Evolutionary conservation across 92 coral and sea anemone genomes (phyloP), one percentile per base, ranked within the genome.

Genomic region (Nematostella vectensis): DNA sequence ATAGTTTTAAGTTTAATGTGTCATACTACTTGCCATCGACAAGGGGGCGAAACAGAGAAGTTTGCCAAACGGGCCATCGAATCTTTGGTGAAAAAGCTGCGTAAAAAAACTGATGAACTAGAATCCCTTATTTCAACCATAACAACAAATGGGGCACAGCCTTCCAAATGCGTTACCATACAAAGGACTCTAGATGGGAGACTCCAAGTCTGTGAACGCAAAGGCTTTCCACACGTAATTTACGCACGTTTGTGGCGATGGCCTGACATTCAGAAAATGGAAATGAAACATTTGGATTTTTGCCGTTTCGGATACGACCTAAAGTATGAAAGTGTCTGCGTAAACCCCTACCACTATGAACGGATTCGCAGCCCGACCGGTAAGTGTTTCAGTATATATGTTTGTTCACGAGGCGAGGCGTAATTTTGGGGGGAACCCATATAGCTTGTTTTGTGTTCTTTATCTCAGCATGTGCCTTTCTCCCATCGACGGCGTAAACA

Each of bases 211-310:
- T 93, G 99, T 56, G 99, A 93, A 51, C 96, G 99, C 68, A 93
- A 93, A 63, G 99, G 99, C 58, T 93, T 93, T 79, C 99, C 99
- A 75, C 99, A 93, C 79, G 99, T 93, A 60, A 93, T 93, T 51
- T 93, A 93, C 83, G 95, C 99, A 39, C 84, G 96, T 15, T 72
- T 93, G 21, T 93, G 99, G 99, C 96, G 99, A 55, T 93, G 99
- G 99, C 99, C 99, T 49, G 99, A 93, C 71, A 93, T 93, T 63
- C 99, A 93, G 70, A 93, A 93, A 67, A 93, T 93, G 99, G 99
- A 93, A 72, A 82, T 93, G 95, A 83, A 88, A 57, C 99, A 93
- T 61, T 75, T 87, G 58, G 99, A 93, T 37, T 93, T 88, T 42
- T 93, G 99, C 55, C 99, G 95, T 72, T 93, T 76, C 67, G 99